A percentile compares a stretch with the other conserved stretches of the same genome.
phyloP scores from a whole-genome alignment of 64 coral and sea anemone genomes.

The Anthopleura sola region DNA sequence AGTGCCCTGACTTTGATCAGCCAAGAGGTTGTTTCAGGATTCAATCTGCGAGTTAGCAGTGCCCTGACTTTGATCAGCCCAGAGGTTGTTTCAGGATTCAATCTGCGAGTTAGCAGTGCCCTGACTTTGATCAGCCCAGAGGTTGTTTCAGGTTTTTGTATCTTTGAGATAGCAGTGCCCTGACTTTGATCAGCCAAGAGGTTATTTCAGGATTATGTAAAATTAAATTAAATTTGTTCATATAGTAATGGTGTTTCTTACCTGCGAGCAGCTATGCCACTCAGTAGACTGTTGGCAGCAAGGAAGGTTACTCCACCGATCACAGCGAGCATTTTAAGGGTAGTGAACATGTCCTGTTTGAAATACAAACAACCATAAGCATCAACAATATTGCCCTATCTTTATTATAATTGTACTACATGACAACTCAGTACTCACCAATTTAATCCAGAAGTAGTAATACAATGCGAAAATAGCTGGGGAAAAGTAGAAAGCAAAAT shows the following conservation, averaged over 20 bases:
- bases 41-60: too few relatives aligned
- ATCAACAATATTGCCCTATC: not conserved
- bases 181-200: too few relatives aligned
- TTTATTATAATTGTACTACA: not conserved
- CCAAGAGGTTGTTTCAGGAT: too few relatives aligned
- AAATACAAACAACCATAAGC: not conserved
- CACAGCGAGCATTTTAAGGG: conserved; percentile 82
- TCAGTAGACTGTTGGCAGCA: conserved; percentile 81
- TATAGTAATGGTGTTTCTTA: conserved; percentile 2
- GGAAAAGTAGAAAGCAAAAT: conserved; percentile 27
- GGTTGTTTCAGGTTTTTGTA: too few relatives aligned
- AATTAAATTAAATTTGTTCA: too few relatives aligned
- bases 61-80: too few relatives aligned
- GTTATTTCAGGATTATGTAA: too few relatives aligned
- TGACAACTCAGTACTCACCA: conserved; percentile 61
- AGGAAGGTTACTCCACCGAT: conserved; percentile 84
- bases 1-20: too few relatives aligned
- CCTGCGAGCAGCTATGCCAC: conserved; percentile 79
- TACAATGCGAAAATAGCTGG: conserved; percentile 87
- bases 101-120: too few relatives aligned
- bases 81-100: too few relatives aligned
- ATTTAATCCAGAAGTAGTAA: conserved; percentile 75
- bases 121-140: too few relatives aligned
- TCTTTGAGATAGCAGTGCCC: too few relatives aligned
- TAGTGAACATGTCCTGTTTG: conserved; percentile 94